These are phyloP conservation scores for Bombus superbus DNA, from an alignment of 1,140 invertebrate species.

Conservation along the genomic window DNA sequence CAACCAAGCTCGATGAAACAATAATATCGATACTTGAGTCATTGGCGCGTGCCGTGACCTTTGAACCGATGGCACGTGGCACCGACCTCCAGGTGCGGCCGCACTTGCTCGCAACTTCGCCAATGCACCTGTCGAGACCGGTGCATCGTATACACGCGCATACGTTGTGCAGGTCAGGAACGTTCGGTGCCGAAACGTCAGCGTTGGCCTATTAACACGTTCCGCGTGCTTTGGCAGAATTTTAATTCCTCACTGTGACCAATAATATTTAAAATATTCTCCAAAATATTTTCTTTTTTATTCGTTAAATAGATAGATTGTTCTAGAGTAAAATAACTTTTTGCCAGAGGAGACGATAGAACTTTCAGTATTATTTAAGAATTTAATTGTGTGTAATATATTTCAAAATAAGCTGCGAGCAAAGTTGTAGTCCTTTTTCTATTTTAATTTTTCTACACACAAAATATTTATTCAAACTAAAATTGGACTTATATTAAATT, in stretches of 20 bases:
- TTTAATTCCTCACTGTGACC: not conserved
- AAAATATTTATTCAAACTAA: not conserved
- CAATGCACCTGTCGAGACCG: not conserved
- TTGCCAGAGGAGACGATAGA: not conserved
- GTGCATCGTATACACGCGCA: constrained; percentile 9
- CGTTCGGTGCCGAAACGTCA: not conserved
- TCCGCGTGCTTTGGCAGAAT: too few relatives aligned
- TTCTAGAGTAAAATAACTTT: not conserved
- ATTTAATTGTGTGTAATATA: too few relatives aligned
- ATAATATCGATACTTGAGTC: constrained; percentile 38
- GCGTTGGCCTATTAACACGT: constrained; percentile 4
- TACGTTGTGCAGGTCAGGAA: constrained; percentile 53
- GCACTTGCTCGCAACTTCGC: constrained; percentile 14
- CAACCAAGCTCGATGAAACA: not conserved
- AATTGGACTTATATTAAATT: not conserved
- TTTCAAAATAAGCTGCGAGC: too few relatives aligned
- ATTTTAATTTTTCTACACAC: too few relatives aligned
- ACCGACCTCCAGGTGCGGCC: constrained; percentile 17
- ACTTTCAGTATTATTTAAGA: not conserved
- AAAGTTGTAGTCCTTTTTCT: too few relatives aligned
- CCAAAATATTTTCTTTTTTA: too few relatives aligned
- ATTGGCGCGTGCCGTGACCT: constrained; percentile 55
- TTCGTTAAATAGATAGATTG: too few relatives aligned
- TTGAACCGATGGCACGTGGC: constrained; percentile 51
- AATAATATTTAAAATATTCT: not conserved